A percentile compares a stretch with the other conserved stretches of the same genome.
These are phyloP conservation scores for Gryllus longicercus DNA, from an alignment of 2,888 invertebrate species.

Conservation along the genomic window DNA sequence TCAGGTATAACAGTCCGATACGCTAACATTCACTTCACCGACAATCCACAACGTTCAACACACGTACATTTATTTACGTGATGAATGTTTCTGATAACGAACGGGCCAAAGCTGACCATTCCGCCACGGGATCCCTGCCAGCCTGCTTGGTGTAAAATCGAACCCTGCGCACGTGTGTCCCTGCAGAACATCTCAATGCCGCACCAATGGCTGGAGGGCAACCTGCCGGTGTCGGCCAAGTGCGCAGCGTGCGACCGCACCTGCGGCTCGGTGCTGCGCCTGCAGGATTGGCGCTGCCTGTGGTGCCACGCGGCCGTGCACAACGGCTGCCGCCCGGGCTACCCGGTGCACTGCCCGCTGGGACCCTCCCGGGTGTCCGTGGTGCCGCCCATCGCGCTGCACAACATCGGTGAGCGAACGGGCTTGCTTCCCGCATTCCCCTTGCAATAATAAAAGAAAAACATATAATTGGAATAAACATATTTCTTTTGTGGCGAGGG, in stretches of 20 bases:
- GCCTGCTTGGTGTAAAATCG: background rate
- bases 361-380: constrained; percentile 88
- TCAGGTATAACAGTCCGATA: too few species aligned
- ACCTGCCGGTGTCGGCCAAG: constrained; percentile 89
- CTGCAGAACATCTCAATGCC: constrained; percentile 86
- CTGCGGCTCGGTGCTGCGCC: constrained; percentile 89
- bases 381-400: constrained; percentile 89
- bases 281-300: constrained; percentile 94
- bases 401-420: constrained; percentile 64
- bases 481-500: too few species aligned
- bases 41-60: too few species aligned
- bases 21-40: too few species aligned
- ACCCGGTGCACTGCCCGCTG: constrained; percentile 76
- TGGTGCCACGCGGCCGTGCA: constrained; percentile 94
- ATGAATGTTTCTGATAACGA: too few species aligned
- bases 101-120: too few species aligned
- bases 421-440: too few species aligned
- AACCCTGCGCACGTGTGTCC: constrained; percentile 38
- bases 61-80: too few species aligned
- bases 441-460: too few species aligned
- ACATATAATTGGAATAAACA: too few species aligned
- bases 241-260: constrained; percentile 93
- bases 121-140: too few species aligned
- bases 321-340: constrained; percentile 80
- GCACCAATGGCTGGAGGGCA: constrained; percentile 98